Evolutionary conservation across 2,113 vertebrate species (phyloP).

Genomic region (Psittacara wagleri): DNA sequence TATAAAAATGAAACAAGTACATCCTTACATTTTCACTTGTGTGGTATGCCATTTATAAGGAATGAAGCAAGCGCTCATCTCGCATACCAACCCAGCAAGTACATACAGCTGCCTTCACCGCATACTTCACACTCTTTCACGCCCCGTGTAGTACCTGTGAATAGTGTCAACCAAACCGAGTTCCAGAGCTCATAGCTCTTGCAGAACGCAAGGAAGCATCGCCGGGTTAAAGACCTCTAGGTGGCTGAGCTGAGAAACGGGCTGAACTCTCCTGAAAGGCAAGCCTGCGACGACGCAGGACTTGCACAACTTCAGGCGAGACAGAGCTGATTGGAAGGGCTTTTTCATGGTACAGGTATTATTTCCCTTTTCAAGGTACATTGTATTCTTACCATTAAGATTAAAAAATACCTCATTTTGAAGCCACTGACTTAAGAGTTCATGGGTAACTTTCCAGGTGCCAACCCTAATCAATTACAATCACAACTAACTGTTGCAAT

Average conservation of each 20-base stretch:
- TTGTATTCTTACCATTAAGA: neutral
- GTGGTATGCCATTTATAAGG: neutral
- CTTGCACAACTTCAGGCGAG: accelerated
- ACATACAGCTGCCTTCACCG: neutral
- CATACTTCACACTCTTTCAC: neutral
- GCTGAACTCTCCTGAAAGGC: neutral
- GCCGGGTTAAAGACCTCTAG: neutral
- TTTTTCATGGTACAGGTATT: neutral
- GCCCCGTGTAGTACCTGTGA: too few relatives aligned
- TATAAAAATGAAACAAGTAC: neutral
- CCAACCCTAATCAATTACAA: neutral
- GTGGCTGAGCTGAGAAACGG: neutral
- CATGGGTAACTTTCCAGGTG: neutral
- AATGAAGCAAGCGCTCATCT: neutral
- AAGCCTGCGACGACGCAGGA: neutral
- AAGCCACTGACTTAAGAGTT: neutral
- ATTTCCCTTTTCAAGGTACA: neutral
- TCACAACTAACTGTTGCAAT: neutral
- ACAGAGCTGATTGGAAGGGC: neutral
- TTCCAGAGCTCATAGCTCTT: neutral
- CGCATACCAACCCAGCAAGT: neutral
- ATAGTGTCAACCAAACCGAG: neutral
- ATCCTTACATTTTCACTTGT: neutral
- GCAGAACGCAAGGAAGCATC: neutral
- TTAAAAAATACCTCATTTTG: neutral